phyloP scores from a whole-genome alignment of 2,888 invertebrate genomes.

The Coleophora flavipennella region DNA sequence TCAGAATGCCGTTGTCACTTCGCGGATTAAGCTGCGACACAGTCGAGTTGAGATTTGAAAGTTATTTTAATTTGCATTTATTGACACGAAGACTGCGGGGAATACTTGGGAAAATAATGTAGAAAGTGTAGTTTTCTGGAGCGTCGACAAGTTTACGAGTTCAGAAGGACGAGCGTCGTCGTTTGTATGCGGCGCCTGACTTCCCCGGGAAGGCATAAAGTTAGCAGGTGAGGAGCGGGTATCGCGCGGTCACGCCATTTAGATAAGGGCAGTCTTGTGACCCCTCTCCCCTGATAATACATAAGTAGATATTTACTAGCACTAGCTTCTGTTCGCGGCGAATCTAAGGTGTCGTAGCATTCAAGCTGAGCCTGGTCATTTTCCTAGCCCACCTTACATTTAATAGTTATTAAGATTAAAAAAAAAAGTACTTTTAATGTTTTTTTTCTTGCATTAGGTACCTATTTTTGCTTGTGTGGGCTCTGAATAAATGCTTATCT shows the following conservation, averaged over 20 bases:
- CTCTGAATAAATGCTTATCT: too few species aligned
- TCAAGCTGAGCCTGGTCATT: too few species aligned
- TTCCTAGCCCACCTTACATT: too few species aligned
- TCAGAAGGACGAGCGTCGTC: constrained; percentile 43
- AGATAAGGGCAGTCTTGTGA: constrained; percentile 61
- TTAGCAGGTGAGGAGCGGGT: constrained; percentile 56
- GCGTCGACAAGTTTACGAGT: constrained; percentile 44
- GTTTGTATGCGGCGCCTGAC: constrained; percentile 55
- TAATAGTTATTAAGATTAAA: too few species aligned
- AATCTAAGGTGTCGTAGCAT: too few species aligned
- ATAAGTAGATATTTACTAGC: constrained; percentile 32
- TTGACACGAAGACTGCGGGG: constrained; percentile 51
- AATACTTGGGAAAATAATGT: constrained; percentile 29
- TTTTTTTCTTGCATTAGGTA: too few species aligned
- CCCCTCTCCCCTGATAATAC: constrained; percentile 47
- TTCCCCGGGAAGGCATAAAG: constrained; percentile 60
- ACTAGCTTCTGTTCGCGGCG: constrained; percentile 17
- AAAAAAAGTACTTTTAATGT: too few species aligned
- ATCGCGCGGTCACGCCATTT: constrained; percentile 65
- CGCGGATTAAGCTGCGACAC: constrained; percentile 71
- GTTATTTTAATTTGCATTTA: constrained; percentile 71
- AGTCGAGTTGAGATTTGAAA: constrained; percentile 69
- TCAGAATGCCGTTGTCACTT: constrained; percentile 74
- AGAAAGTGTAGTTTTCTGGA: constrained; percentile 23
- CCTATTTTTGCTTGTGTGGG: too few species aligned